These are phyloP conservation scores for Harpalus rufipes DNA, from an alignment of 2,888 invertebrate genomes.

Conservation along the genomic window DNA sequence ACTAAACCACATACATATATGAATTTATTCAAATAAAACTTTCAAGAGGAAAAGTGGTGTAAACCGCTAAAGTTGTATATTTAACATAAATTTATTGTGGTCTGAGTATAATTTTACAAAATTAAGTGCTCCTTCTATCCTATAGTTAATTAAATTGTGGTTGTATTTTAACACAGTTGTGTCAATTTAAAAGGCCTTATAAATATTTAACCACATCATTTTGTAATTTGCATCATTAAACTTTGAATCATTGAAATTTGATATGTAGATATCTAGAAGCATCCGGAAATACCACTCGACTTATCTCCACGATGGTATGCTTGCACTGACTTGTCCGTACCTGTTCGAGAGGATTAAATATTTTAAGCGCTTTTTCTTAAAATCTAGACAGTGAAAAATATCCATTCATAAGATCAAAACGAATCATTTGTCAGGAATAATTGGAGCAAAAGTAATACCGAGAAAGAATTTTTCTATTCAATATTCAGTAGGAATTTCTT, in stretches of 20 bases:
- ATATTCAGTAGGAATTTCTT: conserved; percentile 1
- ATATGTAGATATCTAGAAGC: background rate
- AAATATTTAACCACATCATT: background rate
- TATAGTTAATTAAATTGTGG: conserved; percentile 3
- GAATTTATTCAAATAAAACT: background rate
- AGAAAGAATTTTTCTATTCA: conserved; percentile 1
- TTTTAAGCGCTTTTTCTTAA: background rate
- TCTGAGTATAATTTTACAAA: background rate
- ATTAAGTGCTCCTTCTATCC: background rate
- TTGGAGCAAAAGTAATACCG: background rate
- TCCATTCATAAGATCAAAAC: background rate
- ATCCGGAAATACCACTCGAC: background rate
- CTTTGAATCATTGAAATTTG: background rate
- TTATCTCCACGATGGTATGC: background rate
- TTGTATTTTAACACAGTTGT: background rate
- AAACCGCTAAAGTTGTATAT: background rate
- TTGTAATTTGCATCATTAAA: background rate
- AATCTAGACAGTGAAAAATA: background rate
- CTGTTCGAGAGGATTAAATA: background rate
- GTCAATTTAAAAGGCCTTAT: background rate
- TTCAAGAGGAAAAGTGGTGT: background rate
- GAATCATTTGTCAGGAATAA: conserved; percentile 2
- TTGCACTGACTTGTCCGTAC: background rate
- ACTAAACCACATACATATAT: no score
- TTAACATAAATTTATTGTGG: conserved; percentile 9